A percentile compares a stretch with the other conserved stretches of the same genome.
These are phyloP conservation scores for Gymnoscopelus microlampas DNA, from an alignment of 2,797 vertebrate genomes.

Conservation along the genomic window DNA sequence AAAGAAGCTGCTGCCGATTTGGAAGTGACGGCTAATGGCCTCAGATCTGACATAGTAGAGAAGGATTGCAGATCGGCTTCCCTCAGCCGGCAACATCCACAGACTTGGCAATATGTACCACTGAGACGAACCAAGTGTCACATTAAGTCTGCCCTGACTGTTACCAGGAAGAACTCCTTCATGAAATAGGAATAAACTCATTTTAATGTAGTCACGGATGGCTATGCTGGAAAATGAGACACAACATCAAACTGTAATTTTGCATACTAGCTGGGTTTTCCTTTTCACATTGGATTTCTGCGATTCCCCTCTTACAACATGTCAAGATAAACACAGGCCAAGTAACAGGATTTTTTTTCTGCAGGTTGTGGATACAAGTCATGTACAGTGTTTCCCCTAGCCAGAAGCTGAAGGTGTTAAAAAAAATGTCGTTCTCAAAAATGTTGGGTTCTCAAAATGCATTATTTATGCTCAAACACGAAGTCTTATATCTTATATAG, in stretches of 20 bases:
- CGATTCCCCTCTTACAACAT: slow-evolving; percentile 47
- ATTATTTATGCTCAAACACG: too few relatives aligned
- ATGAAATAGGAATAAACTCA: slow-evolving; percentile 23
- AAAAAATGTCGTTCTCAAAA: too few relatives aligned
- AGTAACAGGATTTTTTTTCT: slow-evolving; percentile 24
- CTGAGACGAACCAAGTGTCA: slow-evolving; percentile 32
- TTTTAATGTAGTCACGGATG: slow-evolving; percentile 41
- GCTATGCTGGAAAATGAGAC: slow-evolving; percentile 34
- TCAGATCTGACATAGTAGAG: slow-evolving; percentile 28
- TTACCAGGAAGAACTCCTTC: slow-evolving; percentile 14
- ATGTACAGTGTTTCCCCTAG: too few relatives aligned
- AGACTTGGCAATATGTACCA: slow-evolving; percentile 28
- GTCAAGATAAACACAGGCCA: slow-evolving; percentile 41
- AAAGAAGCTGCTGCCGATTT: slow-evolving; percentile 42
- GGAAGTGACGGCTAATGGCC: slow-evolving; percentile 38
- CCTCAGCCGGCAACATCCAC: slow-evolving; percentile 18
- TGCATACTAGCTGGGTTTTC: slow-evolving; percentile 24
- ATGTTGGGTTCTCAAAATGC: too few relatives aligned
- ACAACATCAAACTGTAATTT: slow-evolving; percentile 31
- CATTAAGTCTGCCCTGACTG: slow-evolving; percentile 2
- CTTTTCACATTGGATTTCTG: background rate
- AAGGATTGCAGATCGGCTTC: slow-evolving; percentile 34
- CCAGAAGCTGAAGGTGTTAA: too few relatives aligned
- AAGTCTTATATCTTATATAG: too few relatives aligned
- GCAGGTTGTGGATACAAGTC: slow-evolving; percentile 26